Evolutionary conservation across 2,888 invertebrate genomes (phyloP).

Genomic region (Eumerus sabulonum): DNA sequence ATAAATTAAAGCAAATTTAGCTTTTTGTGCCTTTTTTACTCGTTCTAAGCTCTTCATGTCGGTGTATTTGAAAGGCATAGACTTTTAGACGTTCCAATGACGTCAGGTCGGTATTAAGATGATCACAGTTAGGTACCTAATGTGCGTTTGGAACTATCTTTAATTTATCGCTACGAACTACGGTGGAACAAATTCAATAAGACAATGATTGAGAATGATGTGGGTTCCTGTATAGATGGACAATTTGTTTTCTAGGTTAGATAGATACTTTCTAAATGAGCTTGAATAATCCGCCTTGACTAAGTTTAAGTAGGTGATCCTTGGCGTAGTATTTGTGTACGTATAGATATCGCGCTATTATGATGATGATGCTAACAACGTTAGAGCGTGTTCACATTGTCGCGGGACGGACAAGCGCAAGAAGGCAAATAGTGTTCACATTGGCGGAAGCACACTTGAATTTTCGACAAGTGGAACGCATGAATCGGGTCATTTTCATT

Average conservation of each 20-base stretch:
- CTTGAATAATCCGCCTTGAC: no score
- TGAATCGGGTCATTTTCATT: no score
- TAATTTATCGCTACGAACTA: slow-evolving; percentile 27
- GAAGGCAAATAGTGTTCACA: no score
- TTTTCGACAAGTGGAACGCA: no score
- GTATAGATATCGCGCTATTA: no score
- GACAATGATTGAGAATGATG: slow-evolving; percentile 47
- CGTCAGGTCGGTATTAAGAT: slow-evolving; percentile 56
- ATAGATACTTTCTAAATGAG: background rate
- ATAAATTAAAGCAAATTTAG: slow-evolving; percentile 59
- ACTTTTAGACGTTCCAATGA: slow-evolving; percentile 63
- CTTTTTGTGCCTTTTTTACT: slow-evolving; percentile 21
- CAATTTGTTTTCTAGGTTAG: slow-evolving; percentile 31
- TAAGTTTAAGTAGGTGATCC: no score
- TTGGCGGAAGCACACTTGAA: no score
- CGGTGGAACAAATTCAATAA: slow-evolving; percentile 42
- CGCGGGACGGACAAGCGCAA: no score
- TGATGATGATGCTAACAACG: no score
- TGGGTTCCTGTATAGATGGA: slow-evolving; percentile 55
- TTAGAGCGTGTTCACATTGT: no score
- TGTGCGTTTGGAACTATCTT: slow-evolving; percentile 41
- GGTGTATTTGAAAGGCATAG: slow-evolving; percentile 63
- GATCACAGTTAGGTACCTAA: slow-evolving; percentile 62
- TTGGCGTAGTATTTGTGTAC: no score
- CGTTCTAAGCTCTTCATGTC: slow-evolving; percentile 43